Evolutionary conservation across 2,888 invertebrate genomes (phyloP), one percentile per base, ranked within the genome.

Genomic region (Glaucopsyche alexis): DNA sequence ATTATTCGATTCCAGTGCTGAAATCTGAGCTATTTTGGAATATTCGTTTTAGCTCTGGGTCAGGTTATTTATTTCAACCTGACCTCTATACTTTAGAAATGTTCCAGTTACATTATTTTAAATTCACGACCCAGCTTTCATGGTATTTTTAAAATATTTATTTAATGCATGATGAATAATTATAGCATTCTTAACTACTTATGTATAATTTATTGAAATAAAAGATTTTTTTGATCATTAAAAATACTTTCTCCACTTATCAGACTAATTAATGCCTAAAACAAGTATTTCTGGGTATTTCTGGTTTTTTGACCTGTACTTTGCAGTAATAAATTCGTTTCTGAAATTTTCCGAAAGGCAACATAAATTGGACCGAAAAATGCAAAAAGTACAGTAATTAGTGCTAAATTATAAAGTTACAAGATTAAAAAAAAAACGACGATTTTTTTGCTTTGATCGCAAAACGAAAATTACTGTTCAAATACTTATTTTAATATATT

Each of bases 21-120:
- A 60, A 60, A 60, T 60, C 60, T 29, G 13, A 7, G 60, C 29
- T 60, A 60, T 60, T 60, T 60, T 60, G 60, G 60, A 9, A 60
- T 60, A 38, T 60, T 60, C 60, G 29, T 38, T 60, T 60, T 19
- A 60, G 60, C 47, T 69, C 69, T 67, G 69, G 69, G 69, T 69
- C 69, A 69, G 47, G 69, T 45, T 47, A 69, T 69, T 69, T 69
- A 69, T 47, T 69, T 47, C 29, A 29, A 29, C 13, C 69, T 69
- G 69, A 69, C 69, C 49, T 69, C 11, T 69, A 60, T 13, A 60
- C 60, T 60, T 60, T 60, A 29, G 60, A 13, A 60, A 60, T 29
- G 60, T 29, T 60, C 60, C 60, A 60, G 60, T 38, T 60, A 14
- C 55, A 55, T 19, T 55, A 55, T 60, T 60, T 29, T 13, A 29